These are phyloP conservation scores for Microtus pennsylvanicus DNA, from an alignment of 2,113 vertebrate genomes.

Conservation along the genomic window DNA sequence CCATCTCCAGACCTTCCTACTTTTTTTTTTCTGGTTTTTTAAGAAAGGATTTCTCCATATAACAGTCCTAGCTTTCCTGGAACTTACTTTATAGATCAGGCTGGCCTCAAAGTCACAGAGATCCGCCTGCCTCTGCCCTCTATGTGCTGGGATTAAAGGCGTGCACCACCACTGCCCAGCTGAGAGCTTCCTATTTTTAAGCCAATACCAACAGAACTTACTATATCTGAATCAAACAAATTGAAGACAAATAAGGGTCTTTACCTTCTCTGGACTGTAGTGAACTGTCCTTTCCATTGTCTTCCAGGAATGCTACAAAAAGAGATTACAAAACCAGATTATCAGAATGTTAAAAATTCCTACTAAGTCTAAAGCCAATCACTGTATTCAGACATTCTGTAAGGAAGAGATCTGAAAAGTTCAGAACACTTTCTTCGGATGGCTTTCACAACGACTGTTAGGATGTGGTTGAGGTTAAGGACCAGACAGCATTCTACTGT, in stretches of 20 bases:
- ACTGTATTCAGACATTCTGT: constrained; percentile 34
- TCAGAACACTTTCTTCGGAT: not conserved
- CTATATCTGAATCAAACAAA: constrained; percentile 2
- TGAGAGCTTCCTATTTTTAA: not conserved
- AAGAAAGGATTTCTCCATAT: too few relatives aligned
- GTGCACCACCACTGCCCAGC: too few relatives aligned
- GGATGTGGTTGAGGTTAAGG: not conserved
- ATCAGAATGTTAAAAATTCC: constrained; percentile 59
- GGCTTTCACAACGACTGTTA: not conserved
- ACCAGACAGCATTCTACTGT: not conserved
- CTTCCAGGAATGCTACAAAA: constrained; percentile 88
- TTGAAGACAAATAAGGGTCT: constrained; percentile 57
- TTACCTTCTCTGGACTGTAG: constrained; percentile 90
- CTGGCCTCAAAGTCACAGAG: too few relatives aligned
- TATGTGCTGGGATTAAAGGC: too few relatives aligned
- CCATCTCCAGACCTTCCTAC: not conserved
- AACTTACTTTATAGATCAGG: too few relatives aligned
- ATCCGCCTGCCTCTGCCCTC: too few relatives aligned
- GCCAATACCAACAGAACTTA: constrained; percentile 1
- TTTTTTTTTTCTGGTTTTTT: not conserved
- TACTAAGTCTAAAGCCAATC: constrained; percentile 60
- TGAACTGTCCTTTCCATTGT: constrained; percentile 91
- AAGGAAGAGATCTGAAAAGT: constrained; percentile 21
- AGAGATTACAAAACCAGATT: constrained; percentile 69
- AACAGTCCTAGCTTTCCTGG: too few relatives aligned